These are phyloP conservation scores for Cinara cedri DNA, from an alignment of 2,888 invertebrate species.

Conservation along the genomic window DNA sequence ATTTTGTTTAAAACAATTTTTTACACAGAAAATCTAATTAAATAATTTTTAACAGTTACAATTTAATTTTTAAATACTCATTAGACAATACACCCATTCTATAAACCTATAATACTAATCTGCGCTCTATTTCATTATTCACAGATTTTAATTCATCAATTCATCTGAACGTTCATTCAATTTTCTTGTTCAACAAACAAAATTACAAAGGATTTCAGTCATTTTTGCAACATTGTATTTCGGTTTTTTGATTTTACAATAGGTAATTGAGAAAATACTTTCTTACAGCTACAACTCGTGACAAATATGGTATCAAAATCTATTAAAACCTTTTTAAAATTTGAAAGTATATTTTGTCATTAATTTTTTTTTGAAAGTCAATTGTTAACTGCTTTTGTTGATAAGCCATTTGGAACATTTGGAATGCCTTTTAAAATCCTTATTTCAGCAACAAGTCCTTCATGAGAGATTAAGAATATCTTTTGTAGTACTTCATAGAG, in stretches of 20 bases:
- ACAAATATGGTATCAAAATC: neutral
- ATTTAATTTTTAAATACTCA: too few species aligned
- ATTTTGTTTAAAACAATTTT: too few species aligned
- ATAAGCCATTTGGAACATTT: conserved; percentile 5
- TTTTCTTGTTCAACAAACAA: neutral
- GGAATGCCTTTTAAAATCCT: neutral
- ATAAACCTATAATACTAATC: too few species aligned
- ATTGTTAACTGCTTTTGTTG: neutral
- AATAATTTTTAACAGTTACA: too few species aligned
- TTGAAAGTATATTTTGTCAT: neutral
- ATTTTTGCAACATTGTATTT: neutral
- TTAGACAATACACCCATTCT: too few species aligned
- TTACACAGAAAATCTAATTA: too few species aligned
- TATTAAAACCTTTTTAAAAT: neutral
- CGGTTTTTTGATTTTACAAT: neutral
- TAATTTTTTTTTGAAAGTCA: neutral
- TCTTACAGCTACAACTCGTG: neutral
- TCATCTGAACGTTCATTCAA: too few species aligned
- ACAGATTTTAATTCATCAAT: too few species aligned
- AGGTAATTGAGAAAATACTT: neutral
- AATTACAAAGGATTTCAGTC: neutral
- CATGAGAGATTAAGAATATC: neutral
- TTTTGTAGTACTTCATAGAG: neutral
- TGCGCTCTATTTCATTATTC: too few species aligned
- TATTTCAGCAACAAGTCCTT: neutral